Percentiles rank a stretch among this genome's conserved stretches.
These are phyloP conservation scores for Etheostoma cragini DNA, from an alignment of 2,113 vertebrate species.

Conservation along the genomic window DNA sequence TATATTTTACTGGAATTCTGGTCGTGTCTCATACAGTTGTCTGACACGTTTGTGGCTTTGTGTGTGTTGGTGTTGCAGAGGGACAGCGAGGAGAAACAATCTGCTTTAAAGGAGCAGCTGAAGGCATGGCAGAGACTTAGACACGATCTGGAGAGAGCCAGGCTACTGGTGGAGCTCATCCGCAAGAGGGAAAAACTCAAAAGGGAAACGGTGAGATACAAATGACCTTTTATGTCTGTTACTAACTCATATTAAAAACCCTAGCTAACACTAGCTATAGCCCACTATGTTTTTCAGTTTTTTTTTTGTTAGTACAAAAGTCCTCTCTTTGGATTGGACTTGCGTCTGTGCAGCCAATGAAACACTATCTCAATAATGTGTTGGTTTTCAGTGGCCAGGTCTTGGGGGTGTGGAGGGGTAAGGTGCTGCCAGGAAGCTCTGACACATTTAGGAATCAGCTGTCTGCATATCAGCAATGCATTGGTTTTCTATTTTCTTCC, in stretches of 20 bases:
- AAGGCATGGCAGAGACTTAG: conserved; percentile 98
- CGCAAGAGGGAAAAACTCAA: conserved; percentile 98
- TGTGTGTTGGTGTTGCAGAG: conserved; percentile 84
- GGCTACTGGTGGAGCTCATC: conserved; percentile 97
- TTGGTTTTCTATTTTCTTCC: background rate
- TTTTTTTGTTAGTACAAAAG: background rate
- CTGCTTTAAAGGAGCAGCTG: conserved; percentile 95
- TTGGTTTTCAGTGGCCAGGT: background rate
- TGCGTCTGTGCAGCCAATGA: background rate
- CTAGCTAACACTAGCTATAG: background rate
- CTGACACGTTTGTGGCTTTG: conserved; percentile 1
- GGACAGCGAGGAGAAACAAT: conserved; percentile 95
- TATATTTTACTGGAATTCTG: background rate
- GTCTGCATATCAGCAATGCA: background rate
- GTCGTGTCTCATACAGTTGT: background rate
- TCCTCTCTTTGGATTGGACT: background rate
- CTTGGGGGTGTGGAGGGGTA: background rate
- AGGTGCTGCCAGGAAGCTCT: background rate
- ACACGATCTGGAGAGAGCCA: conserved; percentile 96
- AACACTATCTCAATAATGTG: background rate
- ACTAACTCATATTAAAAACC: background rate
- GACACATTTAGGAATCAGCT: background rate
- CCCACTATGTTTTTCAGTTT: background rate
- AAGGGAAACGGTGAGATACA: conserved; percentile 92
- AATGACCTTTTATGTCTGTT: background rate